These are phyloP conservation scores for Tetramorium bicarinatum DNA, from an alignment of 2,888 invertebrate genomes.

Conservation along the genomic window DNA sequence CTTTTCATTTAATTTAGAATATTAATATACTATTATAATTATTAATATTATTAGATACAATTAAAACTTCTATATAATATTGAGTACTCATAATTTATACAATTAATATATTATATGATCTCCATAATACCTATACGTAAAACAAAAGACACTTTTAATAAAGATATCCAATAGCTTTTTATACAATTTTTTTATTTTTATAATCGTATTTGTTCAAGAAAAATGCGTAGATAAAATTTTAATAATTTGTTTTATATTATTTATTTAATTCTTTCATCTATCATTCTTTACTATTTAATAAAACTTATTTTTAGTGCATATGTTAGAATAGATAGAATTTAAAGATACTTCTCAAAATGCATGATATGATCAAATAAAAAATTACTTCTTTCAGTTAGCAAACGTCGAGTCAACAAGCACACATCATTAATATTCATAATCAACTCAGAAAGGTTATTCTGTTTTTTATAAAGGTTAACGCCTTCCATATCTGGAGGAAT, in stretches of 20 bases:
- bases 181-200: background rate
- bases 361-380: background rate
- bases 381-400: background rate
- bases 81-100: background rate
- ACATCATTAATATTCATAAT: background rate
- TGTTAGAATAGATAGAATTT: background rate
- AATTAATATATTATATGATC: background rate
- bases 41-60: background rate
- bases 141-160: background rate
- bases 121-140: background rate
- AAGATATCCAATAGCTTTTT: background rate
- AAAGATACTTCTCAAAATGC: background rate
- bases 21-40: conserved; percentile 1
- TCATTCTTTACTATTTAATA: background rate
- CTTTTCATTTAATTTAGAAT: background rate
- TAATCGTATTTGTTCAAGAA: background rate
- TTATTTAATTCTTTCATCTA: background rate
- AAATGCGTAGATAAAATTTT: background rate
- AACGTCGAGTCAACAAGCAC: background rate
- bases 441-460: background rate
- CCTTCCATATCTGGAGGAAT: conserved; percentile 31
- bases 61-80: background rate
- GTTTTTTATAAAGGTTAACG: conserved; percentile 18
- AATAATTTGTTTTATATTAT: background rate
- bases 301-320: background rate